A percentile compares a stretch with the other conserved stretches of the same genome.
These are phyloP conservation scores for Garra rufa DNA, from an alignment of 2,113 vertebrate genomes.

Conservation along the genomic window DNA sequence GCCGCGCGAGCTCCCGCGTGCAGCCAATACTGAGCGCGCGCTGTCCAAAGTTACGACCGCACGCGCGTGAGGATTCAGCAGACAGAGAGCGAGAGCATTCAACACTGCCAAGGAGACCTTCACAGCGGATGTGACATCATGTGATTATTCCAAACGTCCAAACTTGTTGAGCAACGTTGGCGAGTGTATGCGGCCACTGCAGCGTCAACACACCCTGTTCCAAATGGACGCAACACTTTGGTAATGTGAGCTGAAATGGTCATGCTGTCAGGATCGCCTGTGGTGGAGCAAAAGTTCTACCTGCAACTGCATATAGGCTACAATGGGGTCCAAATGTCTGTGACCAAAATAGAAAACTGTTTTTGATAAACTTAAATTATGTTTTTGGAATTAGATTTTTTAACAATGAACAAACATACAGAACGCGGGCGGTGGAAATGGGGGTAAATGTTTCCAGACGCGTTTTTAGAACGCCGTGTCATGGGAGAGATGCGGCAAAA, in stretches of 20 bases:
- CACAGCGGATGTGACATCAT: slow-evolving; percentile 82
- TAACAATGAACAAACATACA: too few species aligned
- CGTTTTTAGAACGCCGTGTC: too few species aligned
- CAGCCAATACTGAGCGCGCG: slow-evolving; percentile 55
- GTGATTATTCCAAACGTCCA: slow-evolving; percentile 53
- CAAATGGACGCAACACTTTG: not conserved
- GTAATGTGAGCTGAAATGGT: not conserved
- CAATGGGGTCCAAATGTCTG: not conserved
- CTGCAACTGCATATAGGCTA: not conserved
- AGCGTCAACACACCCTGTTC: not conserved
- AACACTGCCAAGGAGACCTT: slow-evolving; percentile 51
- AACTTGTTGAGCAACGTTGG: slow-evolving; percentile 52
- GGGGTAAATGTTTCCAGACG: too few species aligned
- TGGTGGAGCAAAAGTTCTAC: not conserved
- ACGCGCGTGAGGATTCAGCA: slow-evolving; percentile 13
- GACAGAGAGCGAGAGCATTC: not conserved
- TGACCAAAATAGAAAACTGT: not conserved
- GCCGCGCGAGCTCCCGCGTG: slow-evolving; percentile 52
- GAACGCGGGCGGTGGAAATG: not conserved
- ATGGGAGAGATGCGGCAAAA: not conserved
- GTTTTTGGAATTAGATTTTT: too few species aligned
- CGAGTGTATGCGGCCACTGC: not conserved
- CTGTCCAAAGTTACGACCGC: slow-evolving; percentile 33
- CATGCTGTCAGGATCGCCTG: not conserved
- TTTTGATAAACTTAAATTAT: too few species aligned